Conservation (phyloP, 2,888 invertebrate genomes). For the Diaprepes abbreviatus region DNA sequence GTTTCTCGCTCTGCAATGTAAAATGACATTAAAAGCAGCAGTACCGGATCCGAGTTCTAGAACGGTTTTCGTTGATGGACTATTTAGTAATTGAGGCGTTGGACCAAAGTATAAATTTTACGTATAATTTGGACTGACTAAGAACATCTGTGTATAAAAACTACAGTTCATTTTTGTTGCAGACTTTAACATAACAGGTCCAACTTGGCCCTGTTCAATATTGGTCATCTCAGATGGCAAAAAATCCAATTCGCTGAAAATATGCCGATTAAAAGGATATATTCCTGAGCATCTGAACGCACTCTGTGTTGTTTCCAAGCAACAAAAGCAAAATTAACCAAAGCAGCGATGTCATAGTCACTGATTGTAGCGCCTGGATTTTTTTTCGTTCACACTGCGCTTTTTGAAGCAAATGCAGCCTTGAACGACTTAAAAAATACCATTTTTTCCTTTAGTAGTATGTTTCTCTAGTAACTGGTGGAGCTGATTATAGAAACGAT, state of each 20-base stretch:
- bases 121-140: too few species aligned
- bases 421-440: neutral
- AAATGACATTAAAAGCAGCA: too few species aligned
- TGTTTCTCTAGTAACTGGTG: neutral
- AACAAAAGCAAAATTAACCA: neutral
- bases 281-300: neutral
- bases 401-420: neutral
- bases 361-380: neutral
- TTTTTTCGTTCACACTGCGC: neutral
- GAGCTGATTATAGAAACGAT: neutral
- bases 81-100: too few species aligned
- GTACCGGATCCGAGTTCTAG: too few species aligned
- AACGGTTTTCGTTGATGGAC: too few species aligned
- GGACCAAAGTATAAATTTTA: too few species aligned
- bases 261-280: neutral
- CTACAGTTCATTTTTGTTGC: too few species aligned
- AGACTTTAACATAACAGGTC: too few species aligned
- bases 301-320: neutral
- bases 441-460: neutral
- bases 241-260: neutral
- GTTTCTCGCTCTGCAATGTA: too few species aligned
- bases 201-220: neutral
- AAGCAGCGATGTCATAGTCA: neutral
- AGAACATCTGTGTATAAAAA: too few species aligned
- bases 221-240: neutral